Evolutionary conservation across 2,113 vertebrate genomes (phyloP), one percentile per base, ranked within the genome.

Genomic region (Leptosomus discolor): DNA sequence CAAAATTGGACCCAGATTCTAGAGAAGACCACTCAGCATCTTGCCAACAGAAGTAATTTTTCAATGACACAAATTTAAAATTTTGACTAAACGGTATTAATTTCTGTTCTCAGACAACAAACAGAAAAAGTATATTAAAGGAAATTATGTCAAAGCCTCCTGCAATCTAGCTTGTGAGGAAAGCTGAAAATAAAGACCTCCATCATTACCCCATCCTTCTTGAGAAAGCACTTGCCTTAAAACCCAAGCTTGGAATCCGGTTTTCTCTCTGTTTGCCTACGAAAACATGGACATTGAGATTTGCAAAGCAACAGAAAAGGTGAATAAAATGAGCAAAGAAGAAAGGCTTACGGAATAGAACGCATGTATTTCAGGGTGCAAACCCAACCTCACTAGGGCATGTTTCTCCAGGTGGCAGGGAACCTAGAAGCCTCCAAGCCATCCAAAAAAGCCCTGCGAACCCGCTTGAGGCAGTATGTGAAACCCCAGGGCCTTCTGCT

Each of bases 311-410:
- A 51, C 0, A 67, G 22, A 71, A 64, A 15, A 43, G 26, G 16
- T 15, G 11, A 78, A 46, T 21, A 48, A 78, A 77, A 58, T 0
- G 7, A 73, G 57, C 9, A 46, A 54, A 77, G 51, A 9, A 27
- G 11, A 2, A 89, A 22, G 23, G 71, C 7, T 56, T n/a, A 22
- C 0, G 0, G 23, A 50, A 5, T 3, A 69, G 51, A 73, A 43
- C 0, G 2, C 12, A 1, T 4, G 2, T 6, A 63, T 36, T 53
- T 63, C 58, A 56, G 3, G 1, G 15, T 0, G 5, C 27, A 84
- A 74, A 90, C 9, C 36, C 53, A 71, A 11, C 34, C 51, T 64
- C 39, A 7, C 17, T 9, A 43, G 0, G n/a, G 41, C 8, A 54
- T 0, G 0, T n/a, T 92, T 45, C 81, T 68, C 39, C 43, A 75